Percentiles rank a stretch among this genome's conserved stretches.
These are phyloP conservation scores for Pectinophora gossypiella DNA, from an alignment of 1,140 invertebrate genomes.

Conservation along the genomic window DNA sequence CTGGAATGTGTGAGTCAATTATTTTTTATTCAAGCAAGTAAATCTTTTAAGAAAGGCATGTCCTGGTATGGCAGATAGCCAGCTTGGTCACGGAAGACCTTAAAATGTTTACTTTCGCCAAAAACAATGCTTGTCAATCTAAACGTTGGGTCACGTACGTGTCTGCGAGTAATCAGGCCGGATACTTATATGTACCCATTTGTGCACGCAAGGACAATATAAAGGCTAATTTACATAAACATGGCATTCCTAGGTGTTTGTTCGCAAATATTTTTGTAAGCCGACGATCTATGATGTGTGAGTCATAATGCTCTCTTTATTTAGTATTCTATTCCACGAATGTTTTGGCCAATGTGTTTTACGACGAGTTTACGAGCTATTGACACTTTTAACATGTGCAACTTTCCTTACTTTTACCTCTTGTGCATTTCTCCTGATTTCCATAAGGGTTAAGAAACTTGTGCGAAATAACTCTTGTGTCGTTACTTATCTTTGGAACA, in stretches of 20 bases:
- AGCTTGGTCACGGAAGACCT: conserved; percentile 14
- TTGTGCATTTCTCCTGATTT: too few relatives aligned
- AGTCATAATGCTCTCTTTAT: conserved; percentile 1
- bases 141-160: conserved; percentile 24
- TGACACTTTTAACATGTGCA: too few relatives aligned
- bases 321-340: conserved; percentile 6
- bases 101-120: conserved; percentile 35
- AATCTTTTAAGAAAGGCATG: not conserved
- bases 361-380: not conserved
- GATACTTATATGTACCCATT: conserved; percentile 5
- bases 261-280: conserved; percentile 17
- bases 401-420: too few relatives aligned
- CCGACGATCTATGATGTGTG: not conserved
- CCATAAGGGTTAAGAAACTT: too few relatives aligned
- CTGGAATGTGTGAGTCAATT: not conserved
- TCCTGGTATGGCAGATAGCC: conserved; percentile 16
- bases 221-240: conserved; percentile 36
- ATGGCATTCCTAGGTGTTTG: conserved; percentile 25
- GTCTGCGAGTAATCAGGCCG: conserved; percentile 38
- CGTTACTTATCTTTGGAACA: too few relatives aligned
- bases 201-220: conserved; percentile 30
- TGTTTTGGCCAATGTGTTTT: conserved; percentile 22
- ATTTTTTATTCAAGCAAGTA: too few relatives aligned
- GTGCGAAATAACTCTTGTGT: too few relatives aligned
- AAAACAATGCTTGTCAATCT: conserved; percentile 19